phyloP scores from a whole-genome alignment of 2,797 vertebrate species.

The Chanos chanos region DNA sequence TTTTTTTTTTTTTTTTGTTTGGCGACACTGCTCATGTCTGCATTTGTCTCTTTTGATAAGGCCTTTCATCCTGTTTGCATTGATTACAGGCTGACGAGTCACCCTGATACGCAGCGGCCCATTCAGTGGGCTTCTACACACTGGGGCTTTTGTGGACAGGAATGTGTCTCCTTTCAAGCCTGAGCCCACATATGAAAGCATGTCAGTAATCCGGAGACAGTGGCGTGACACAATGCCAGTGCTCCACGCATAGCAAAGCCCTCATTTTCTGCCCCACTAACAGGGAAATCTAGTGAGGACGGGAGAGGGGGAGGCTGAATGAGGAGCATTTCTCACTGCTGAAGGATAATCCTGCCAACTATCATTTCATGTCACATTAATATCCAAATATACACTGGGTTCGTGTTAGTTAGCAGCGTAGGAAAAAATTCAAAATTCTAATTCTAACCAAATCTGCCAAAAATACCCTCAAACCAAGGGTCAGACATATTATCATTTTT shows the following conservation, averaged over 20 bases:
- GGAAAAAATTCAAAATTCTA: conserved; percentile 36
- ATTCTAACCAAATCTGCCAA: conserved; percentile 19
- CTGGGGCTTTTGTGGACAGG: conserved; percentile 75
- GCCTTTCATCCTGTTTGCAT: conserved; percentile 78
- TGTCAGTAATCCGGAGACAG: conserved; percentile 75
- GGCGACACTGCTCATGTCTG: conserved; percentile 67
- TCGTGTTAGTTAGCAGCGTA: conserved; percentile 41
- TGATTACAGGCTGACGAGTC: conserved; percentile 76
- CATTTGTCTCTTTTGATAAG: conserved; percentile 75
- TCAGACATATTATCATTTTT: conserved; percentile 10
- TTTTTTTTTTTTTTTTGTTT: conserved; percentile 46
- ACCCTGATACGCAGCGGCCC: conserved; percentile 67
- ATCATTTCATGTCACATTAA: conserved; percentile 44
- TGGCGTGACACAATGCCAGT: conserved; percentile 64
- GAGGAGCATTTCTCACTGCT: conserved; percentile 47
- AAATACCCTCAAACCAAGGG: conserved; percentile 30
- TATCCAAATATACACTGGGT: conserved; percentile 41
- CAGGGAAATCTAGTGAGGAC: conserved; percentile 52
- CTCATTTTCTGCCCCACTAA: conserved; percentile 55
- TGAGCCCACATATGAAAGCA: conserved; percentile 73
- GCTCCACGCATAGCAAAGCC: conserved; percentile 58
- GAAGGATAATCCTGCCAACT: conserved; percentile 48
- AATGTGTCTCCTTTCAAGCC: conserved; percentile 81
- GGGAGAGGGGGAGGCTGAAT: conserved; percentile 37
- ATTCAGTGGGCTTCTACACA: conserved; percentile 72